These are phyloP conservation scores for Epizoanthus rinbou DNA, from an alignment of 92 coral and sea anemone species.

Conservation along the genomic window DNA sequence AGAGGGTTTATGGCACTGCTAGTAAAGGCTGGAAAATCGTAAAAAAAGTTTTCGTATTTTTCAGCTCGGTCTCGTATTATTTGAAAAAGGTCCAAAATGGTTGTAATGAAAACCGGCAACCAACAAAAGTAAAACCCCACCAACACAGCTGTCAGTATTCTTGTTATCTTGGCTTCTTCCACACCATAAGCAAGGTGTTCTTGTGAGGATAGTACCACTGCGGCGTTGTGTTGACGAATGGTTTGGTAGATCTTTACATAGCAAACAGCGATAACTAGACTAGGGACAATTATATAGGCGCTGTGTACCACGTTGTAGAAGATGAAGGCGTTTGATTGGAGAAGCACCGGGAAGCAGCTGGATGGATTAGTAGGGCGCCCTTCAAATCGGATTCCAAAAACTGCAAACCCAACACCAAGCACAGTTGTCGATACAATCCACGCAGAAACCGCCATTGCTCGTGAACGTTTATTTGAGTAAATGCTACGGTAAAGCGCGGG, in stretches of 20 bases:
- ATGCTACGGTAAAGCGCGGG: background rate
- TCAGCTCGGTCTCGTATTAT: background rate
- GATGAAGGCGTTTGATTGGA: background rate
- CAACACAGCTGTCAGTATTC: background rate
- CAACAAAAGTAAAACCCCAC: conserved; percentile 14
- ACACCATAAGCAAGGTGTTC: background rate
- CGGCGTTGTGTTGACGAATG: conserved; percentile 1
- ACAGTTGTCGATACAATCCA: background rate
- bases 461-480: background rate
- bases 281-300: background rate
- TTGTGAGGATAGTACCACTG: background rate
- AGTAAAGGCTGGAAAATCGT: background rate
- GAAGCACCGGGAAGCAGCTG: background rate
- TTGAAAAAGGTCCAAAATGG: background rate
- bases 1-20: conserved; percentile 14
- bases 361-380: background rate
- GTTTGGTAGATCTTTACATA: conserved; percentile 17
- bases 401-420: background rate
- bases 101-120: background rate
- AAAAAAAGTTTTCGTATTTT: background rate
- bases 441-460: background rate
- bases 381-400: background rate
- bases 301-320: background rate
- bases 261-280: background rate
- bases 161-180: background rate